Evolutionary conservation across 1,140 invertebrate species (phyloP), one percentile per base, ranked within the genome.

Genomic region (Diprion similis): DNA sequence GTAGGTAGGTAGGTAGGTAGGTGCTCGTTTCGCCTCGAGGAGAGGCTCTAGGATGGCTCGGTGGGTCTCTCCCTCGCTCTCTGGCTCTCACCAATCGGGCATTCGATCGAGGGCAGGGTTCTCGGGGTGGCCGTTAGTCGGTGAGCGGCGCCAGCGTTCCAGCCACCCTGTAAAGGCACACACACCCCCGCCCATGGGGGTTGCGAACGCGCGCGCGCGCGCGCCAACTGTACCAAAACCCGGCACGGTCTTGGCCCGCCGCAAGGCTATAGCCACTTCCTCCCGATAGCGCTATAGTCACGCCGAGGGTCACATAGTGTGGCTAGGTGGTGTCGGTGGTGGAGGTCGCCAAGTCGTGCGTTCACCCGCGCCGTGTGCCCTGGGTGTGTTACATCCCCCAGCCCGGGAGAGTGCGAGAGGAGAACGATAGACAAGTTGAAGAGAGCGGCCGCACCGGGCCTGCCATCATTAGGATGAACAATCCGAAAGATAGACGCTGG

Each of bases 51-150:
- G 59, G 13, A 17, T 64, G 59, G 10, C 74, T 78, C 78, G 69
- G 65, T 66, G 71, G 72, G 66, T 66, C 73, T 65, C 73, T 70
- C 70, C 72, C 71, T 51, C 77, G 59, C 68, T 72, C 78, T 72
- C 76, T 65, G 72, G 11, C 76, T 70, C 82, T 81, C 79, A 80
- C 81, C 81, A 82, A 83, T 83, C 80, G 79, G 74, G 79, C 78
- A 80, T 85, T 82, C 83, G 84, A 82, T 85, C 84, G 79, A 78
- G 79, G 17, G 17, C 51, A 18, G 65, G 17, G 76, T 68, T 24
- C 68, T 65, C 65, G 37, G 68, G 80, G 75, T 84, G 83, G 66
- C 72, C 71, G 71, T 19, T 19, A 24, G 17, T 11, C 17, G 45
- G 64, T 67, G 73, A 80, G 71, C 73, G 79, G 74, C 78, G 73